Percentiles rank a stretch among this genome's conserved stretches.
Evolutionary conservation across 2,113 vertebrate species (phyloP).

Genomic region (Dromas ardeola): DNA sequence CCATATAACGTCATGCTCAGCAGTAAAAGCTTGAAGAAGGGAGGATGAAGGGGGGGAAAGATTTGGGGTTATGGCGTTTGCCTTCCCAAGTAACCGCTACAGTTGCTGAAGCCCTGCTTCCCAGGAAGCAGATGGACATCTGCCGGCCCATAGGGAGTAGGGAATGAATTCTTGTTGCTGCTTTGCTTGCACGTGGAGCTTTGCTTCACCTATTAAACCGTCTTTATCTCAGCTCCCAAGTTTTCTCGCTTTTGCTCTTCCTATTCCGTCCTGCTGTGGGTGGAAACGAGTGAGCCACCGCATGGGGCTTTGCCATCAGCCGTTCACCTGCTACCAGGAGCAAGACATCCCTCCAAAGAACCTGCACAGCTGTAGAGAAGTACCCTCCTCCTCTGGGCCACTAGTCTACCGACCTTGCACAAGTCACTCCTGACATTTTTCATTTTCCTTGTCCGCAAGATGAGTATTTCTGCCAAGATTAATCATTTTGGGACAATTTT

Average conservation of each 20-base stretch:
- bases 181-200: neutral
- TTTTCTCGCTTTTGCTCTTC: neutral
- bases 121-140: neutral
- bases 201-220: neutral
- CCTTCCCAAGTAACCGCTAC: neutral
- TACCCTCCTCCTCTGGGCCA: neutral
- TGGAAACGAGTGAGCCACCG: neutral
- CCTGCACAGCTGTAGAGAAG: neutral
- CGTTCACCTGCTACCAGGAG: neutral
- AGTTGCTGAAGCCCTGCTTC: neutral
- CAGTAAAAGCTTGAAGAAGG: neutral
- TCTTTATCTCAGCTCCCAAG: neutral
- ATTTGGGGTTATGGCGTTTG: neutral
- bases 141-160: accelerated
- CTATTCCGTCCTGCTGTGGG: neutral
- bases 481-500: neutral
- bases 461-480: neutral
- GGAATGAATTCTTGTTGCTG: neutral
- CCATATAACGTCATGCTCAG: too few species aligned
- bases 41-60: neutral
- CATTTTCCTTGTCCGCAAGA: neutral
- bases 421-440: neutral
- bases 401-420: neutral
- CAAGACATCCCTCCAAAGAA: neutral
- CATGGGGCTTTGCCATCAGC: neutral